Base-by-base conservation (phyloP, 1,140 invertebrate species). In the Chironomus tepperi region DNA sequence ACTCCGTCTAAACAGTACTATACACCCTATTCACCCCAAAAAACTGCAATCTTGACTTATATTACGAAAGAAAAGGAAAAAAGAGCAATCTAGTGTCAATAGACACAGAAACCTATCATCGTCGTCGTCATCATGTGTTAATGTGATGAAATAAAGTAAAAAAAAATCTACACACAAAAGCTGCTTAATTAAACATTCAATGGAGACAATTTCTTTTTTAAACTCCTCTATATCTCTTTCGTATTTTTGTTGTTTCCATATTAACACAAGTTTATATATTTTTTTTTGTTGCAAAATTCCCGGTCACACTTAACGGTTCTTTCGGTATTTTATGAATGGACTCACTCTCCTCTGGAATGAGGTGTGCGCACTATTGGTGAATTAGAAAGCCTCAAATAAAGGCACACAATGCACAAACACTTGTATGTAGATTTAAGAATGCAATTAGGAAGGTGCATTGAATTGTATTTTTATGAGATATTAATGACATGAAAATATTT, bases 241-340 rank as follows among this genome's bases (percentile, higher is more conserved):
- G 5, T 57, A 5, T 57, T 57, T 57, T n/a, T 57, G 43, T 47
- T 34, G 24, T 34, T 34, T 34, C 24, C 24, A 34, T 34, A 34
- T 34, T 34, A 34, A 34, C 24, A 34, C 24, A 34, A 34, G 24
- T 34, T 34, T 34, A 34, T 34, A 34, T 15, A n/a, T 9, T 12
- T n/a, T 57, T 57, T 57, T 57, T 57, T 57, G 12, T 57, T 57
- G 47, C 47, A 57, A 47, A 12, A 57, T 57, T 57, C 47, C 47
- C 47, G 47, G 47, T 57, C 47, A n/a, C 47, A 57, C 47, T 57
- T 57, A 57, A 57, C 47, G 47, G 47, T 57, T 57, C 47, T 57
- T 57, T 57, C 15, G 15, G 24, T 57, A n/a, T 57, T n/a, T 57
- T 57, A 57, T 57, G 47, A n/a, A 57, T 57, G 47, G 47, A 57